Evolutionary conservation across 1,140 invertebrate species (phyloP), one percentile per base, ranked within the genome.

Genomic region (Drosophila biarmipes): DNA sequence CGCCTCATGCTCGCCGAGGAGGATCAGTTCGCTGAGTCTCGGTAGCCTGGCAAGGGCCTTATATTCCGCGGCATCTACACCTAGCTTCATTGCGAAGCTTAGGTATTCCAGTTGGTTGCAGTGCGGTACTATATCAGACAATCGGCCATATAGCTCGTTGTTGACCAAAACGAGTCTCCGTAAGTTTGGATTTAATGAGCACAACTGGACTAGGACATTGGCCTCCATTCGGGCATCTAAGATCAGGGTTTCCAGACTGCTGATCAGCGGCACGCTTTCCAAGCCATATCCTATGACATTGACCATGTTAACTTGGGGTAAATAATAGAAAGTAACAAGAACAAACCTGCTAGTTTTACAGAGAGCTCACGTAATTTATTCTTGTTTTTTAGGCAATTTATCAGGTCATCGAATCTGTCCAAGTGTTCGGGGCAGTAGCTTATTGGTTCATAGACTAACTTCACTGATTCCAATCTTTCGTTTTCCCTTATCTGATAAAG

Each of bases 101-200:
- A 62, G 35, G 7, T 40, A 15, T 21, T 58, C 53, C 17, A 62
- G 14, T 6, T 31, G 34, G 11, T 31, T 58, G 53, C 58, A 62
- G 21, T 62, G 10, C 5, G 35, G 53, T 19, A 62, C 17, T 6
- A 62, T 62, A 19, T 58, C 14, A 2, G 35, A 12, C 14, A 62
- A 31, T 31, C 24, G 21, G 12, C 58, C 58, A 31, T 0, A 31
- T 21, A 62, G 7, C 4, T 62, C 17, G 14, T 14, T 6, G 19
- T 31, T 61, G 8, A 4, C 7, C 24, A 62, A n/a, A 8, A 12
- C 40, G 7, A 62, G 58, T 15, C 14, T n/a, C 2, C 24, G 58
- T 31, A 62, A 14, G 5, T 42, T 40, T 2, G 53, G 24, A 58
- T 31, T 62, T 11, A n/a, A 21, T 15, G 56, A 8, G 2, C 35